These are phyloP conservation scores for Sisor rabdophorus DNA, from an alignment of 2,113 vertebrate genomes.

Conservation along the genomic window DNA sequence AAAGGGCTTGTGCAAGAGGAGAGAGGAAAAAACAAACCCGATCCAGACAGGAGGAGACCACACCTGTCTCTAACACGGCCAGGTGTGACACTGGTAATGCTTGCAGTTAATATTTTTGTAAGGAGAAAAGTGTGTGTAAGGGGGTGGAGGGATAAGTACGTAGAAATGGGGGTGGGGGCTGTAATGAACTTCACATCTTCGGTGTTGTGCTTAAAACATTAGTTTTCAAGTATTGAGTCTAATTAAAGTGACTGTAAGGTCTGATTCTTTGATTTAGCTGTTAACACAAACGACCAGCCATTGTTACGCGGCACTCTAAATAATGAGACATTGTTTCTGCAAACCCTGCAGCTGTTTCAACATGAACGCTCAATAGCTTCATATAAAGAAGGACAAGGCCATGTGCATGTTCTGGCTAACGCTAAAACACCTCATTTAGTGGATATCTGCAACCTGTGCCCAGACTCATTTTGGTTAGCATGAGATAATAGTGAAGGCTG, in stretches of 20 bases:
- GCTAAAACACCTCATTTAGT: slow-evolving; percentile 25
- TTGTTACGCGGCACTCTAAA: slow-evolving; percentile 33
- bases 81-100: slow-evolving; percentile 32
- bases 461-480: slow-evolving; percentile 36
- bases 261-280: slow-evolving; percentile 27
- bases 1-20: slow-evolving; percentile 57
- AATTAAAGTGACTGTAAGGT: slow-evolving; percentile 29
- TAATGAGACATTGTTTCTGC: slow-evolving; percentile 43
- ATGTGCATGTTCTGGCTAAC: slow-evolving; percentile 7
- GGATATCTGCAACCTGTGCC: slow-evolving; percentile 10
- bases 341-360: slow-evolving; percentile 31
- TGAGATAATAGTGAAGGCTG: slow-evolving; percentile 79
- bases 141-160: not conserved
- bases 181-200: not conserved
- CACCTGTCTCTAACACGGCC: slow-evolving; percentile 42
- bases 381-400: slow-evolving; percentile 26
- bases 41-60: slow-evolving; percentile 41
- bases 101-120: slow-evolving; percentile 29
- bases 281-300: slow-evolving; percentile 19
- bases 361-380: slow-evolving; percentile 3
- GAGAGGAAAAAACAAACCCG: slow-evolving; percentile 57
- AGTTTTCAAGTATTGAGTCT: slow-evolving; percentile 15
- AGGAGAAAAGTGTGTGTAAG: not conserved
- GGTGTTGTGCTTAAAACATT: not conserved
- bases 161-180: too few relatives aligned